Evolutionary conservation across 2,797 vertebrate genomes (phyloP).

Genomic region (Perodicticus potto): DNA sequence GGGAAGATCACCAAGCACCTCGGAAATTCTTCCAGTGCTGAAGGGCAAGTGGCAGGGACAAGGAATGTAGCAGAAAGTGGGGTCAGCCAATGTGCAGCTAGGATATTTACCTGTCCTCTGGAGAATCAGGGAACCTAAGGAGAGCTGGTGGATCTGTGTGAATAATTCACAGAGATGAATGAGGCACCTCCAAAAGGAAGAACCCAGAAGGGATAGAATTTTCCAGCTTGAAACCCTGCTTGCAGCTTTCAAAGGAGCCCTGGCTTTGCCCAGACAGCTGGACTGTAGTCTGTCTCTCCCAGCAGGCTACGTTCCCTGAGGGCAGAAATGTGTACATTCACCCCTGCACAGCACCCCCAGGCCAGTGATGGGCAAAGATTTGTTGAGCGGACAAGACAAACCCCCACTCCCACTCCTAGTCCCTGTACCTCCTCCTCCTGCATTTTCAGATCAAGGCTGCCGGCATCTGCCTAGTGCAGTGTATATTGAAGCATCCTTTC

Average conservation of each 20-base stretch:
- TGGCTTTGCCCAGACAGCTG: background rate
- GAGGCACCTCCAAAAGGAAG: background rate
- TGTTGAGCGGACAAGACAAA: background rate
- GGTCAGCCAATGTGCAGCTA: background rate
- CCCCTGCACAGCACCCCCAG: background rate
- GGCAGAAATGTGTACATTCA: background rate
- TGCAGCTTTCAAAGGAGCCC: background rate
- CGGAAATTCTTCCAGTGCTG: background rate
- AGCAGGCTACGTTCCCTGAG: background rate
- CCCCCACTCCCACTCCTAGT: background rate
- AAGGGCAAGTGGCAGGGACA: background rate
- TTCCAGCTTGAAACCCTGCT: background rate
- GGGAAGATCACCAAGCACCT: background rate
- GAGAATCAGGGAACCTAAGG: background rate
- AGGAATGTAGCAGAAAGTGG: background rate
- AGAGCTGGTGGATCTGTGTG: background rate
- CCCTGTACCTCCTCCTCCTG: background rate
- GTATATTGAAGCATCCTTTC: background rate
- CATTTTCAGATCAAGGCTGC: background rate
- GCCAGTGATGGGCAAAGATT: background rate
- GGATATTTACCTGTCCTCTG: background rate
- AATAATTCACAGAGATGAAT: background rate
- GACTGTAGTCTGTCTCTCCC: background rate
- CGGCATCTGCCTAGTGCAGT: background rate
- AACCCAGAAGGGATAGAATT: background rate